Evolutionary conservation across 2,797 vertebrate genomes (phyloP).

Genomic region (Trichosurus vulpecula): DNA sequence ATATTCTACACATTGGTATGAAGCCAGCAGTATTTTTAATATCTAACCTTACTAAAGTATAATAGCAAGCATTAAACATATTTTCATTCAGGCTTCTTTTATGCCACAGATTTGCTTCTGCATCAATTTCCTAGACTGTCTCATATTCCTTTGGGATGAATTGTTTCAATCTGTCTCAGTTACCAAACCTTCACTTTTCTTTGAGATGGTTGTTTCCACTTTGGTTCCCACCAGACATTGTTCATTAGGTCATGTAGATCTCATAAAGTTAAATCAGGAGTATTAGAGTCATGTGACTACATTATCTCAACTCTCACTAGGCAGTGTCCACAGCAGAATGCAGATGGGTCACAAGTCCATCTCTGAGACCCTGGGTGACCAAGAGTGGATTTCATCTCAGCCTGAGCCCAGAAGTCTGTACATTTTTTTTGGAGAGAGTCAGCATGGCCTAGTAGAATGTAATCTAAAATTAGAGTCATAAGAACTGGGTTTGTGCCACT

Average conservation of each 20-base stretch:
- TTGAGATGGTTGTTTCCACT: background rate
- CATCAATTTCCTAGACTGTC: background rate
- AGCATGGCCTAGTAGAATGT: background rate
- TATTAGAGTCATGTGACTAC: background rate
- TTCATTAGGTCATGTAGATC: background rate
- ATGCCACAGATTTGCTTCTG: background rate
- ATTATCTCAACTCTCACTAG: constrained; percentile 2
- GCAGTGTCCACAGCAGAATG: background rate
- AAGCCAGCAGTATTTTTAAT: background rate
- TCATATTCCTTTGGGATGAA: background rate
- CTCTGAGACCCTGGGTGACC: background rate
- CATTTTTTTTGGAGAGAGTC: background rate
- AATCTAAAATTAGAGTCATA: background rate
- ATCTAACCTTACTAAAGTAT: background rate
- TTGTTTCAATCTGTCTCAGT: background rate
- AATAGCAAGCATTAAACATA: background rate
- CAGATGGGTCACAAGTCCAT: background rate
- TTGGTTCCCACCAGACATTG: background rate
- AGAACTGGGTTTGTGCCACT: background rate
- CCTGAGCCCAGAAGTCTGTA: background rate
- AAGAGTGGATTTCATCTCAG: background rate
- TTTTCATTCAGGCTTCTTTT: background rate
- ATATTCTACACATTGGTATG: background rate
- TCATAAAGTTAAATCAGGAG: background rate
- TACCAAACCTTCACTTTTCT: background rate